Evolutionary conservation across 2,888 invertebrate species (phyloP), one percentile per base, ranked within the genome.

Genomic region (Acanthococcus lagerstroemiae): DNA sequence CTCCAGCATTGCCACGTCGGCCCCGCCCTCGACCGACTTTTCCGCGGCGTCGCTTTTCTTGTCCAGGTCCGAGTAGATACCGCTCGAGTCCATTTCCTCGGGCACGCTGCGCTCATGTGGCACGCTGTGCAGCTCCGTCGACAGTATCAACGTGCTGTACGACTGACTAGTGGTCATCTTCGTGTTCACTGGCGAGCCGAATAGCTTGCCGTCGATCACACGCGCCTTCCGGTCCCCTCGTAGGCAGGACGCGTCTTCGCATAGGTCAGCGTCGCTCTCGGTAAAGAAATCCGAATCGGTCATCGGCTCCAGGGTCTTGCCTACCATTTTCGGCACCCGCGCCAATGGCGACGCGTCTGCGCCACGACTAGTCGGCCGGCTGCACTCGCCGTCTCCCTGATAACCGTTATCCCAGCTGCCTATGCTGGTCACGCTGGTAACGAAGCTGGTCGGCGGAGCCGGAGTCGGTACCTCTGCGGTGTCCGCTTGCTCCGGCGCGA

Each of bases 341-440:
- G 69, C 68, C 79, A 67, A 83, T 81, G 56, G 80, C 76, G 71
- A 71, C 27, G 71, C 71, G 44, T 71, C 71, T 37, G 87, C 86
- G 55, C 86, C 86, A 69, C 90, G 82, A 72, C 90, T 90, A 0
- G 87, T 90, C 0, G 90, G 90, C 68, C 90, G 80, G 24, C 90
- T 90, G 84, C 89, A 89, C 78, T 90, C 90, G 4, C 90, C 90
- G 77, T 90, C 90, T 9, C 93, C 93, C 78, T 92, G 93, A 77
- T 93, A 94, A 48, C 95, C 94, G n/a, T 87, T 88, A 76, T 95
- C 94, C 70, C 92, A 80, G 76, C 93, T 94, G 26, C 90, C 89
- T 68, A 90, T 90, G 74, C 91, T 90, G n/a, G 90, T 90, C 19
- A 90, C 87, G 73, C 90, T 90, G 2, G 89, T 90, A 21, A 90